These are phyloP conservation scores for Epizoanthus scotinus DNA, from an alignment of 92 coral and sea anemone species.

Conservation along the genomic window DNA sequence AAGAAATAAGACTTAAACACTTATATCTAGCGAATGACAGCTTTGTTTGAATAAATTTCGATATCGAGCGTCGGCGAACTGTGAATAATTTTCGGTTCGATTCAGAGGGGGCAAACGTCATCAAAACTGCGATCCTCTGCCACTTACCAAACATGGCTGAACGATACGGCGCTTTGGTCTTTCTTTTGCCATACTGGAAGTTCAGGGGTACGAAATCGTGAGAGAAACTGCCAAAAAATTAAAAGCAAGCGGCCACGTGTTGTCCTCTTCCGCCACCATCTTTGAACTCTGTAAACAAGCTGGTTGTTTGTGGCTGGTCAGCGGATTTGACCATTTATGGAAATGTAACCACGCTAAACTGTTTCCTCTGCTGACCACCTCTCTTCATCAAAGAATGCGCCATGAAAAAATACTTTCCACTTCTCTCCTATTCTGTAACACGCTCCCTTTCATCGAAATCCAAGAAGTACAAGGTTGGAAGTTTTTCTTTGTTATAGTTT, in stretches of 20 bases:
- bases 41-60: neutral
- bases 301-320: constrained; percentile 70
- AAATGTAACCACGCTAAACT: constrained; percentile 27
- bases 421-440: constrained; percentile 3
- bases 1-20: neutral
- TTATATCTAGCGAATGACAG: constrained; percentile 12
- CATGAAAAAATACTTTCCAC: neutral
- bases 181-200: constrained; percentile 72
- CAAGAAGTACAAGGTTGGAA: constrained; percentile 18
- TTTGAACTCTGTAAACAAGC: constrained; percentile 49
- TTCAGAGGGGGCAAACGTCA: neutral
- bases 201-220: constrained; percentile 42
- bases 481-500: neutral
- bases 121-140: neutral
- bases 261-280: constrained; percentile 33
- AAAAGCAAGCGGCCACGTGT: constrained; percentile 24
- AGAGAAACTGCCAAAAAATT: constrained; percentile 46
- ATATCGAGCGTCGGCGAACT: neutral
- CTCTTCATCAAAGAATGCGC: neutral
- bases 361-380: too few relatives aligned
- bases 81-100: neutral
- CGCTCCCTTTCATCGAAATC: constrained; percentile 30
- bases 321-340: constrained; percentile 45
- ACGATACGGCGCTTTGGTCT: constrained; percentile 84
- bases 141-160: constrained; percentile 94